Conservation (phyloP, 1,140 invertebrate genomes). For the Drosophila rufa region DNA sequence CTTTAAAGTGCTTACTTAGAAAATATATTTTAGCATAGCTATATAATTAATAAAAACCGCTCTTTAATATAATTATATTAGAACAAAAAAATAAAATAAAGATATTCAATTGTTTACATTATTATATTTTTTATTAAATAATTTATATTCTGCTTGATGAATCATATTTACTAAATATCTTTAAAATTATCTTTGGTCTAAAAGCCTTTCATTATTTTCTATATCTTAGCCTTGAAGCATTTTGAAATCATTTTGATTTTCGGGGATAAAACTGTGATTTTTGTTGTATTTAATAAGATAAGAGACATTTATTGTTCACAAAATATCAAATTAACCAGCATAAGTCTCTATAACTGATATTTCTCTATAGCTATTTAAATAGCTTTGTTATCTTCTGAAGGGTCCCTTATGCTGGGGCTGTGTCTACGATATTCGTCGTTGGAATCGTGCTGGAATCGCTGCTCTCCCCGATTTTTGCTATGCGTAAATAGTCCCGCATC, state of each 20-base stretch:
- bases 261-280: background rate
- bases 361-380: slow-evolving; percentile 12
- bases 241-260: background rate
- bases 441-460: background rate
- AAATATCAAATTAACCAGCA: slow-evolving; percentile 29
- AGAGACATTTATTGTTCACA: background rate
- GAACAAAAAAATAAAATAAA: background rate
- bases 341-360: background rate
- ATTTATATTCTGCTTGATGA: background rate
- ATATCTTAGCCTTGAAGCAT: background rate
- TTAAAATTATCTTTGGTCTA: background rate
- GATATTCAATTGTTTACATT: background rate
- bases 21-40: no score
- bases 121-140: no score
- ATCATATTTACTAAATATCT: background rate
- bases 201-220: background rate
- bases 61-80: no score
- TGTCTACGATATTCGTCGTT: slow-evolving; percentile 19
- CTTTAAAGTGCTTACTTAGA: no score
- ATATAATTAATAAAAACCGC: no score
- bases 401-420: slow-evolving; percentile 22
- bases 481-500: slow-evolving; percentile 54
- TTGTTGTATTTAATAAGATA: slow-evolving; percentile 1
- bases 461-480: slow-evolving; percentile 33
- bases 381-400: background rate